phyloP scores from a whole-genome alignment of 2,888 invertebrate genomes.

The Tetanocera ferruginea region DNA sequence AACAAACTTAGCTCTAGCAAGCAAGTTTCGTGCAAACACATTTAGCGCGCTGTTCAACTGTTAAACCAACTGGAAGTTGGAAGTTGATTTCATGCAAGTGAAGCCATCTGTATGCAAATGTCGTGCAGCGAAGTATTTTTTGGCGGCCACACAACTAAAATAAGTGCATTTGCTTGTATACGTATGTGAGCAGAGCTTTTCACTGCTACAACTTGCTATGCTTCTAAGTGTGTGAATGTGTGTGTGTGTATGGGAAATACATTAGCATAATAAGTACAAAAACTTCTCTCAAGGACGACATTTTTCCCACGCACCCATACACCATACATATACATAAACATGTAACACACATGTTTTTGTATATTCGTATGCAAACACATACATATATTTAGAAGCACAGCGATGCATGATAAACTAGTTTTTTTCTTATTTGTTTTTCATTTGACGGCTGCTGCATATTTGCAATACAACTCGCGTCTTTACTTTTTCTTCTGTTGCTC shows the following conservation, averaged over 20 bases:
- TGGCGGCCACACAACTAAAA: not conserved
- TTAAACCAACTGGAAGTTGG: too few relatives aligned
- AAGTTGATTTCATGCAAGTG: not conserved
- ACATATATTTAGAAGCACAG: not conserved
- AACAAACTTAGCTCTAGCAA: not conserved
- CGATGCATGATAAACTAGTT: not conserved
- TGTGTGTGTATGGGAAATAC: not conserved
- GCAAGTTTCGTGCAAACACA: not conserved
- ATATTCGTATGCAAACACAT: not conserved
- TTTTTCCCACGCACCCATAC: not conserved
- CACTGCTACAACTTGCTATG: not conserved
- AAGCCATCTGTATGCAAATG: not conserved
- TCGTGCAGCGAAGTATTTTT: not conserved
- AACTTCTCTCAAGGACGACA: constrained; percentile 9
- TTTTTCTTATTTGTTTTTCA: not conserved
- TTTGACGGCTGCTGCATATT: not conserved
- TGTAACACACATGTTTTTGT: not conserved
- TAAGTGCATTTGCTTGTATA: not conserved
- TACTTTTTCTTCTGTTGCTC: not conserved
- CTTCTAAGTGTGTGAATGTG: not conserved
- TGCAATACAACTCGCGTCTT: not conserved
- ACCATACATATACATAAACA: not conserved
- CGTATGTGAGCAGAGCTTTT: not conserved
- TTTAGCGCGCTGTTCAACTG: not conserved
- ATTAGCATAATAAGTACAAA: constrained; percentile 17